A percentile compares a stretch with the other conserved stretches of the same genome.
Conservation (phyloP, 1,140 invertebrate species). For the Geopemphigus sp. region DNA sequence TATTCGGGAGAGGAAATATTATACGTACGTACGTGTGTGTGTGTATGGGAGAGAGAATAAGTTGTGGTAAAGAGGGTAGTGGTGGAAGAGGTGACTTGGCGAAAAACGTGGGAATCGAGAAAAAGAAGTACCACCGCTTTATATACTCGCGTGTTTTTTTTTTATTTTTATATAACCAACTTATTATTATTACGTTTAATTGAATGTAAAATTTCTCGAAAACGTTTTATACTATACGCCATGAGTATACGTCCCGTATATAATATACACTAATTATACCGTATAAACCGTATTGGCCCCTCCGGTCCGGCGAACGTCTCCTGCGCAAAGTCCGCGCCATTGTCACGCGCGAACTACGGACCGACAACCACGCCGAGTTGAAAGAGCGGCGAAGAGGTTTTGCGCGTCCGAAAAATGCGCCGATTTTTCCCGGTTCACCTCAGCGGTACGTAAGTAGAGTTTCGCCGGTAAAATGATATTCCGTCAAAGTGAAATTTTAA, state of each 20-base stretch:
- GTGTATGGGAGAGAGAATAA: conserved; percentile 19
- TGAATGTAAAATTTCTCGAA: conserved; percentile 47
- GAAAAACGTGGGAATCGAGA: conserved; percentile 48
- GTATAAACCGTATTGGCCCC: too few species aligned
- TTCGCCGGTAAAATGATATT: too few species aligned
- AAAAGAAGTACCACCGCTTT: conserved; percentile 24
- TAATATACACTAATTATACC: background rate
- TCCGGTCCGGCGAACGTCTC: too few species aligned
- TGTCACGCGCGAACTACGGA: too few species aligned
- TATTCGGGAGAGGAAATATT: conserved; percentile 25
- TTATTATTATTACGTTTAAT: conserved; percentile 38
- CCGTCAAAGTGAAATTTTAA: too few species aligned
- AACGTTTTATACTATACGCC: conserved; percentile 28
- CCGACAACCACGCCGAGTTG: too few species aligned
- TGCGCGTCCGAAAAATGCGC: too few species aligned
- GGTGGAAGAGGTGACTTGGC: conserved; percentile 37
- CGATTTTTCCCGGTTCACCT: too few species aligned
- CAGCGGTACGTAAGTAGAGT: too few species aligned
- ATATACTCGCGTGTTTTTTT: background rate
- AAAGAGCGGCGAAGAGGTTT: too few species aligned
- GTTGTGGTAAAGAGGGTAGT: background rate
- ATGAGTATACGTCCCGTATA: too few species aligned
- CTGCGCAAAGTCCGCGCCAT: too few species aligned
- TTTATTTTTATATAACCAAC: conserved; percentile 36
- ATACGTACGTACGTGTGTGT: background rate